Conservation (phyloP, 2,113 vertebrate genomes). For the Paraplagusia blochii region DNA sequence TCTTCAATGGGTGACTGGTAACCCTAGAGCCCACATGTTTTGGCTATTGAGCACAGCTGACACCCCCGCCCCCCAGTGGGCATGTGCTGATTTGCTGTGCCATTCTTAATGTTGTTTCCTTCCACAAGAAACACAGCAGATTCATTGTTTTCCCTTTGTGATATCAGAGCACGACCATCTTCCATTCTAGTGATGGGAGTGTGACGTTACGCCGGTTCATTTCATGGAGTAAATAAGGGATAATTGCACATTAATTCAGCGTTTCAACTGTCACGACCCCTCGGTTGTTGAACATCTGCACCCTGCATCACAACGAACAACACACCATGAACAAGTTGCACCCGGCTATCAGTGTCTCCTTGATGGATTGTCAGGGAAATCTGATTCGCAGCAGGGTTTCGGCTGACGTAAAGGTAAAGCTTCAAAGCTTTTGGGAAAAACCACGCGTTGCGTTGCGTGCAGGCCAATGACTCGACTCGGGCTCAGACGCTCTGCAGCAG, state of each 20-base stretch:
- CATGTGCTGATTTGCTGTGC: conserved; percentile 18
- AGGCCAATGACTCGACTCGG: conserved; percentile 1
- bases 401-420: conserved; percentile 36
- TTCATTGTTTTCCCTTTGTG: not conserved
- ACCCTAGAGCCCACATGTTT: conserved; percentile 60
- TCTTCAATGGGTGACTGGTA: conserved; percentile 44
- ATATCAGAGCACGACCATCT: too few species aligned
- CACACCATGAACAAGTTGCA: conserved; percentile 36
- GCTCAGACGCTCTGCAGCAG: conserved; percentile 8
- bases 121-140: conserved; percentile 7
- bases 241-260: conserved; percentile 42
- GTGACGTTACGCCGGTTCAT: conserved; percentile 8
- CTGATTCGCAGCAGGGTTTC: conserved; percentile 22
- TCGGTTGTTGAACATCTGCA: conserved; percentile 23
- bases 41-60: conserved; percentile 47
- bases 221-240: conserved; percentile 43
- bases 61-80: conserved; percentile 3
- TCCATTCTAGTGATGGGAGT: too few species aligned
- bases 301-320: conserved; percentile 35
- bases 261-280: conserved; percentile 18
- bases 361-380: conserved; percentile 49
- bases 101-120: conserved; percentile 20
- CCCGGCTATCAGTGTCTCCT: conserved; percentile 25
- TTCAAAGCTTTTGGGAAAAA: conserved; percentile 30
- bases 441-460: conserved; percentile 1